These are phyloP conservation scores for Scaptomyza hsui DNA, from an alignment of 1,140 invertebrate genomes.

Conservation along the genomic window DNA sequence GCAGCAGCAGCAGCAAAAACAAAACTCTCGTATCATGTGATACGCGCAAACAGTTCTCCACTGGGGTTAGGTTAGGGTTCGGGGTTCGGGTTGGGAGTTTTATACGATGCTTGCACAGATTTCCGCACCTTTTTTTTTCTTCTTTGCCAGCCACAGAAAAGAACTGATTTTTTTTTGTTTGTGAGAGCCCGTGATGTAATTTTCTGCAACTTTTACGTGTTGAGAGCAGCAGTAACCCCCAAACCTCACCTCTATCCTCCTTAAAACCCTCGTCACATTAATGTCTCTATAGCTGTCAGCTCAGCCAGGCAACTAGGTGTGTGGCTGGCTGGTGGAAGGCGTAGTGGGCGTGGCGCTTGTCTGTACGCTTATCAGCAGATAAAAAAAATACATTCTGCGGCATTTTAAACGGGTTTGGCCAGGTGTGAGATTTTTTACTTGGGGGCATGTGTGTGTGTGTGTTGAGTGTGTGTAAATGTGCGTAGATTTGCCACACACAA, in stretches of 20 bases:
- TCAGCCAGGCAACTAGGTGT: slow-evolving; percentile 57
- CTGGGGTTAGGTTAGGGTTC: slow-evolving; percentile 2
- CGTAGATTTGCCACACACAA: slow-evolving; percentile 51
- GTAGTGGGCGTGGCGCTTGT: slow-evolving; percentile 35
- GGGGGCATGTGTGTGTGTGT: slow-evolving; percentile 14
- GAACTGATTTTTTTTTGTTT: slow-evolving; percentile 28
- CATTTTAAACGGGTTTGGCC: slow-evolving; percentile 66
- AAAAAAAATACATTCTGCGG: slow-evolving; percentile 41
- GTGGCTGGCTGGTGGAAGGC: slow-evolving; percentile 4
- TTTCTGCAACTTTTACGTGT: slow-evolving; percentile 53
- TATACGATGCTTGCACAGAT: slow-evolving; percentile 54
- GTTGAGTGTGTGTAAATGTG: slow-evolving; percentile 55
- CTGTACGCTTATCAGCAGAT: slow-evolving; percentile 65
- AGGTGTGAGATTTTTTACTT: slow-evolving; percentile 35
- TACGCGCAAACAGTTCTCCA: slow-evolving; percentile 40
- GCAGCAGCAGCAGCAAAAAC: slow-evolving; percentile 8
- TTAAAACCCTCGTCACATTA: slow-evolving; percentile 78
- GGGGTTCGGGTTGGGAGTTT: neutral
- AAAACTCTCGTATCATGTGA: slow-evolving; percentile 26
- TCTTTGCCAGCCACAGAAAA: slow-evolving; percentile 14
- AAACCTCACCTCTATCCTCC: neutral
- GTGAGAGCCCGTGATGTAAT: slow-evolving; percentile 61
- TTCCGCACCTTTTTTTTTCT: slow-evolving; percentile 48
- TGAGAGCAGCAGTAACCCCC: slow-evolving; percentile 19
- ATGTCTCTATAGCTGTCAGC: slow-evolving; percentile 81